phyloP scores from a whole-genome alignment of 1,140 invertebrate species.

The Laupala kohalensis region DNA sequence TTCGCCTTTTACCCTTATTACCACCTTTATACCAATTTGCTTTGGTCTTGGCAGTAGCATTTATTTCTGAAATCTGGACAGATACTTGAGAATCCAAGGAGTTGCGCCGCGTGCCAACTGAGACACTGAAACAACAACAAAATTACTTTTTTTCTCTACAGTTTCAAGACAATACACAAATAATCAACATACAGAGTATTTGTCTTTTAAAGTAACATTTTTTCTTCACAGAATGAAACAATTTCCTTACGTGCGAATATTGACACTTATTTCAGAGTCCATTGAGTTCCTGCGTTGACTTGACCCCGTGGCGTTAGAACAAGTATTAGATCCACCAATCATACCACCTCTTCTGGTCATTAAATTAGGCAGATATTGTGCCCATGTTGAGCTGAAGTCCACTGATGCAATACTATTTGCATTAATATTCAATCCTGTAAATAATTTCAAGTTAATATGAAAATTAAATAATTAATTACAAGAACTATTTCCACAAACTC shows the following conservation, averaged over 20 bases:
- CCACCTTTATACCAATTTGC: no score
- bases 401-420: constrained; percentile 63
- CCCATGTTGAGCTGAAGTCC: constrained; percentile 71
- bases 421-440: constrained; percentile 59
- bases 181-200: no score
- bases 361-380: constrained; percentile 72
- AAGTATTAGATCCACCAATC: constrained; percentile 33
- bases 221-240: background rate
- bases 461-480: no score
- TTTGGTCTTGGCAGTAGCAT: no score
- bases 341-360: constrained; percentile 68
- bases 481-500: no score
- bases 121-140: constrained; percentile 42
- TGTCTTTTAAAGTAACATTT: no score
- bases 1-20: no score
- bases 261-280: constrained; percentile 64
- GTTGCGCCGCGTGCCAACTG: constrained; percentile 66
- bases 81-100: constrained; percentile 75
- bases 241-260: constrained; percentile 24
- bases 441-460: constrained; percentile 13
- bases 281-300: constrained; percentile 42
- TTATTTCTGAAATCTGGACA: constrained; percentile 65
- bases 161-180: no score
- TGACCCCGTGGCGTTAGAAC: constrained; percentile 37
- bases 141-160: background rate